Conservation (phyloP, 2,797 vertebrate species). For the Danio choprae region DNA sequence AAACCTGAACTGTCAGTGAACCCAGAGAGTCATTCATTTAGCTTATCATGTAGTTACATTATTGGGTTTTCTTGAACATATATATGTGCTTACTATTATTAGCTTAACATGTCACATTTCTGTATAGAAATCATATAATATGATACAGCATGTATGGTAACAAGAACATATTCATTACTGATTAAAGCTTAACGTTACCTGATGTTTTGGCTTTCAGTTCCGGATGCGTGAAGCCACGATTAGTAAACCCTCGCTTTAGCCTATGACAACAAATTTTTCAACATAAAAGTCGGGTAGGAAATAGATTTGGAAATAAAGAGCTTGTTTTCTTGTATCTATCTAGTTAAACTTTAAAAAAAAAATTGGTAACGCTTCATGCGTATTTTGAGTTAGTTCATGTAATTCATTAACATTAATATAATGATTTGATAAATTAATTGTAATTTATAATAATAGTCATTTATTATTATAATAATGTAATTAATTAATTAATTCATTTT, state of each 20-base stretch:
- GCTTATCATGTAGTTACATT: neutral
- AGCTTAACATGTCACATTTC: neutral
- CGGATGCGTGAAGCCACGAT: constrained; percentile 18
- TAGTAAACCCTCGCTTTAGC: too few species aligned
- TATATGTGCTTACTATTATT: neutral
- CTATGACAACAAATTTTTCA: constrained; percentile 12
- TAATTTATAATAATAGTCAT: too few species aligned
- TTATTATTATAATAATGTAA: too few species aligned
- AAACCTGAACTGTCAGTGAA: neutral
- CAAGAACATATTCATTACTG: neutral
- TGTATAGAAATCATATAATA: neutral
- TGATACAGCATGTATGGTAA: neutral
- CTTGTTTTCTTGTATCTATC: too few species aligned
- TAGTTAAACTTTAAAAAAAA: too few species aligned
- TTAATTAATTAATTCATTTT: too few species aligned
- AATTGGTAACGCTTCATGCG: too few species aligned
- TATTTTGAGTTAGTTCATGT: too few species aligned
- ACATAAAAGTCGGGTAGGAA: constrained; percentile 1
- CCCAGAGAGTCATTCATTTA: neutral
- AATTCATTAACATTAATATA: too few species aligned
- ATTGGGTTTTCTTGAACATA: neutral
- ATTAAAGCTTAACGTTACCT: constrained; percentile 30
- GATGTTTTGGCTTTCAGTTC: constrained; percentile 13
- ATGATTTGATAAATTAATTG: too few species aligned
- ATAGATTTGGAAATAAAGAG: too few species aligned